phyloP scores from a whole-genome alignment of 2,113 vertebrate genomes.

The Aepyceros melampus region DNA sequence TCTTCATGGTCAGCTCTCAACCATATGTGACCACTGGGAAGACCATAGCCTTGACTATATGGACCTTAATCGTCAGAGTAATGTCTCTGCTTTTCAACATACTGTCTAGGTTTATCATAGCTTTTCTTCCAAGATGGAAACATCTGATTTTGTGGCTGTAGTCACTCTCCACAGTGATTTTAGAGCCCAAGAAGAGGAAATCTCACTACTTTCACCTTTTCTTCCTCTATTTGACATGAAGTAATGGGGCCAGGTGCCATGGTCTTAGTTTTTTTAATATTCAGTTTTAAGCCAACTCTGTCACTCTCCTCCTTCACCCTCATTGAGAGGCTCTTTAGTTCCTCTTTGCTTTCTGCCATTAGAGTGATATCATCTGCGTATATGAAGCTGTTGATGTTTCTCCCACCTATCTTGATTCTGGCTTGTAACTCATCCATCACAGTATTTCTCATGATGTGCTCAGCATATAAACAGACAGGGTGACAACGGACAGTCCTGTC shows the following conservation, averaged over 20 bases:
- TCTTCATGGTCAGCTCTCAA: not conserved
- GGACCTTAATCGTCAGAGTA: not conserved
- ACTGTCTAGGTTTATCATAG: not conserved
- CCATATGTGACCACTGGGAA: not conserved
- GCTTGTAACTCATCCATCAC: not conserved
- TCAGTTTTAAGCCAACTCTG: not conserved
- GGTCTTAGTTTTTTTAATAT: not conserved
- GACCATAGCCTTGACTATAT: not conserved
- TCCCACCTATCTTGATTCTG: not conserved
- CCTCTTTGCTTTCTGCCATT: not conserved
- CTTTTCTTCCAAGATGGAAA: not conserved
- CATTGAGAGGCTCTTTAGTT: not conserved
- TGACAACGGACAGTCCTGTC: not conserved
- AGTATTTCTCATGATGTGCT: not conserved
- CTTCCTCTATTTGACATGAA: not conserved
- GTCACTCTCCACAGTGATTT: not conserved
- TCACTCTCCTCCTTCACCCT: not conserved
- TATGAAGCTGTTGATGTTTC: not conserved
- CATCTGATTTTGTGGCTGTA: not conserved
- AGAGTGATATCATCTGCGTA: not conserved
- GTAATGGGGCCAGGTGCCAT: not conserved
- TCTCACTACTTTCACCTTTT: not conserved
- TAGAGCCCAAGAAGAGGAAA: not conserved
- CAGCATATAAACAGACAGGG: not conserved
- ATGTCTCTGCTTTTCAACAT: not conserved